Percentiles rank a stretch among this genome's conserved stretches.
phyloP scores from a whole-genome alignment of 2,888 invertebrate genomes.

The Eupsilia transversa region DNA sequence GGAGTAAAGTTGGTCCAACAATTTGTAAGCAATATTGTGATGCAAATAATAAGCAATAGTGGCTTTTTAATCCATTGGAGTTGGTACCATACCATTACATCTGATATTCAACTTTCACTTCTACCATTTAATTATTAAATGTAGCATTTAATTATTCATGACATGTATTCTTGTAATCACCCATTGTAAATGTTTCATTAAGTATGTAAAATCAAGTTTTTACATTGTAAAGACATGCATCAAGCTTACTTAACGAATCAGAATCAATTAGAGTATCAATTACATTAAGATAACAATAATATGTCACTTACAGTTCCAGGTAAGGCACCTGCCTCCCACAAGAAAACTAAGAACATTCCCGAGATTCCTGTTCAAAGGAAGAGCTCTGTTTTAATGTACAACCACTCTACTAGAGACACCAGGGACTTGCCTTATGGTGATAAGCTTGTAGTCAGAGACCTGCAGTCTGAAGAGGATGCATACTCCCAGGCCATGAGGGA shows the following conservation, averaged over 20 bases:
- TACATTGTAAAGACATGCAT: conserved; percentile 19
- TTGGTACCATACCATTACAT: conserved; percentile 49
- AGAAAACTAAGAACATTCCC: conserved; percentile 67
- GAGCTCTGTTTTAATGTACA: conserved; percentile 81
- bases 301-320: conserved; percentile 68
- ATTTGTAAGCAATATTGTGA: conserved; percentile 70
- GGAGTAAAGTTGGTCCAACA: conserved; percentile 70
- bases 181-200: conserved; percentile 37
- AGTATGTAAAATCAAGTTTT: background rate
- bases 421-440: conserved; percentile 74
- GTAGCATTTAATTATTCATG: conserved; percentile 13
- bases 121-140: conserved; percentile 7
- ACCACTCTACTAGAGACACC: conserved; percentile 82
- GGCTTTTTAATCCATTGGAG: conserved; percentile 47
- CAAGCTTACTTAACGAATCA: conserved; percentile 22
- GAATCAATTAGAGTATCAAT: background rate
- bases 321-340: conserved; percentile 64
- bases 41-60: conserved; percentile 45
- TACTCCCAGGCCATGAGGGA: conserved; percentile 84
- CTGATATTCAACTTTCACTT: conserved; percentile 7
- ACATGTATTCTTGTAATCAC: conserved; percentile 15
- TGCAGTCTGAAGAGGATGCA: conserved; percentile 80
- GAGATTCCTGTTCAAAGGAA: conserved; percentile 70
- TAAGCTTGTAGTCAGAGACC: conserved; percentile 77
- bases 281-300: background rate